phyloP scores from a whole-genome alignment of 1,140 invertebrate genomes.

The Pemphigus obesinymphae region DNA sequence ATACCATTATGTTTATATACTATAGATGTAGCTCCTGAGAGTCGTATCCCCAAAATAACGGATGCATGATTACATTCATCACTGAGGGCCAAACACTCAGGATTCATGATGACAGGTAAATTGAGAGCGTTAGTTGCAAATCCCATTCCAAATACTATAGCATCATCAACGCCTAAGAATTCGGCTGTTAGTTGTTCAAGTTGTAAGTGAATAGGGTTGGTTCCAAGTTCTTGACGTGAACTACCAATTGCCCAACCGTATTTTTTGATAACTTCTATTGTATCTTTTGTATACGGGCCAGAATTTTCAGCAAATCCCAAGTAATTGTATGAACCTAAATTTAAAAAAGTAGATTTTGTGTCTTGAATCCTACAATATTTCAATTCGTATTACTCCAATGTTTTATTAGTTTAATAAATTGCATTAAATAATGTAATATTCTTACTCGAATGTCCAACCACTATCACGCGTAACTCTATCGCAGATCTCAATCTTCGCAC shows the following conservation, averaged over 20 bases:
- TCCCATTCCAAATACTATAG: constrained; percentile 96
- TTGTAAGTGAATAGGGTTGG: constrained; percentile 68
- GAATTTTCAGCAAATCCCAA: constrained; percentile 76
- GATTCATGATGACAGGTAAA: constrained; percentile 75
- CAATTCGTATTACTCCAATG: constrained; percentile 40
- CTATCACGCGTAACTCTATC: constrained; percentile 79
- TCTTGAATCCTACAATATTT: constrained; percentile 66
- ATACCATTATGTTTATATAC: constrained; percentile 86
- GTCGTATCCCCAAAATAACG: constrained; percentile 83
- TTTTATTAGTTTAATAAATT: constrained; percentile 29
- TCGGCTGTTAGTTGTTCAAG: constrained; percentile 79
- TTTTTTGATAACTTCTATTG: constrained; percentile 59
- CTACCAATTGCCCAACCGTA: constrained; percentile 68
- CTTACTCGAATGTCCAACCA: constrained; percentile 86
- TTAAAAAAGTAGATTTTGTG: constrained; percentile 73
- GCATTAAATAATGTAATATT: constrained; percentile 28
- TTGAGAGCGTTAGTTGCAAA: constrained; percentile 97
- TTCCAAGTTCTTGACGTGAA: constrained; percentile 47
- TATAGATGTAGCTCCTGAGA: constrained; percentile 79
- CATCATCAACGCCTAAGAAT: constrained; percentile 90
- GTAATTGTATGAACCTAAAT: constrained; percentile 91
- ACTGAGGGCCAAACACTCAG: constrained; percentile 84
- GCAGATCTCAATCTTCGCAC: constrained; percentile 77
- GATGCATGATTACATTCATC: constrained; percentile 98
- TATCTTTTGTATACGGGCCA: constrained; percentile 68